Conservation (phyloP, 1,140 invertebrate genomes). For the Bombus ignitus region DNA sequence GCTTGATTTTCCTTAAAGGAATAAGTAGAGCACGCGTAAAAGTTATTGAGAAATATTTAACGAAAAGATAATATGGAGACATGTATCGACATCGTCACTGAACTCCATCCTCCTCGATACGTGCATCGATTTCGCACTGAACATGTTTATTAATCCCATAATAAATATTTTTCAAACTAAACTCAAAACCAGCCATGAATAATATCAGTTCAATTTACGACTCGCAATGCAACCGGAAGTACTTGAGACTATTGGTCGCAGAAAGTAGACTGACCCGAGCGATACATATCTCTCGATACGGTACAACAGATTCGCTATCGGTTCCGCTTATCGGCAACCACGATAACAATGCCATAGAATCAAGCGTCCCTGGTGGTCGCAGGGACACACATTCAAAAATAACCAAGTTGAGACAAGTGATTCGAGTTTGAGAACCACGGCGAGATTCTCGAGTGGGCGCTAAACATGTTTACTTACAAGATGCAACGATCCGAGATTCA, state of each 20-base stretch:
- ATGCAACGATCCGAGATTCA: conserved; percentile 42
- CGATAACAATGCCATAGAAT: not conserved
- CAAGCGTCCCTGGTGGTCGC: conserved; percentile 51
- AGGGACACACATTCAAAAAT: not conserved
- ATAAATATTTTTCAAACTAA: too few species aligned
- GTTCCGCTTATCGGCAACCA: not conserved
- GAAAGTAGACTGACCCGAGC: not conserved
- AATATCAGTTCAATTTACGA: not conserved
- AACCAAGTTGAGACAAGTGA: not conserved
- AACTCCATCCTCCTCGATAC: too few species aligned
- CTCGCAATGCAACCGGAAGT: not conserved
- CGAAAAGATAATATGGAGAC: too few species aligned
- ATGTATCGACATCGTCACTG: too few species aligned
- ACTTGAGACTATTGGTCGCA: not conserved
- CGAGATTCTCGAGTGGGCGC: conserved; percentile 56
- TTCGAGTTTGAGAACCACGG: conserved; percentile 49
- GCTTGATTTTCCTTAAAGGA: too few species aligned
- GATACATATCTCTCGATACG: not conserved
- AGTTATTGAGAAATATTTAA: too few species aligned
- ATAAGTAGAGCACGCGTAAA: too few species aligned
- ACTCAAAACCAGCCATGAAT: too few species aligned
- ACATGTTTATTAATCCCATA: too few species aligned
- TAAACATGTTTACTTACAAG: conserved; percentile 63
- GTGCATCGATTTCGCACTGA: too few species aligned
- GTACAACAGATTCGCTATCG: not conserved